These are phyloP conservation scores for Paramuricea clavata DNA, from an alignment of 92 coral and sea anemone species.

Conservation along the genomic window DNA sequence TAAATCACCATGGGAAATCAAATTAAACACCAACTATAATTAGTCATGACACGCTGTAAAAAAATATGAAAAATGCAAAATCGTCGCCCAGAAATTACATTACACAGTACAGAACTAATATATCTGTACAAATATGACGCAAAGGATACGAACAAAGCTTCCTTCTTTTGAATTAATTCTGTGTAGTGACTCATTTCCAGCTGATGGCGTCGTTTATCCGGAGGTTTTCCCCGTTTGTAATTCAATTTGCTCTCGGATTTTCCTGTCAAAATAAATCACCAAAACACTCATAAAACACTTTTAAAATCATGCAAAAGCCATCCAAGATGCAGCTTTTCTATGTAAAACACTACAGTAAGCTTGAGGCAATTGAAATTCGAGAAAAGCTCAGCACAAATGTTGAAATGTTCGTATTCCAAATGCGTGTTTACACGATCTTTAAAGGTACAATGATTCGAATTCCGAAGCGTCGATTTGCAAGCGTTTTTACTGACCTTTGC, in stretches of 20 bases:
- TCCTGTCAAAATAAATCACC: neutral
- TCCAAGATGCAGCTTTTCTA: neutral
- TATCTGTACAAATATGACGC: neutral
- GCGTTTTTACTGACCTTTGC: neutral
- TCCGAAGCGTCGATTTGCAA: neutral
- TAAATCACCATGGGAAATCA: neutral
- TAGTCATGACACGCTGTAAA: neutral
- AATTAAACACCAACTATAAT: neutral
- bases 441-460: neutral
- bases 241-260: neutral
- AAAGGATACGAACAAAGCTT: slow-evolving; percentile 83
- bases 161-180: slow-evolving; percentile 72
- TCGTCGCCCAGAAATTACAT: too few relatives aligned
- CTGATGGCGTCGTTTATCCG: slow-evolving; percentile 72
- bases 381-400: neutral
- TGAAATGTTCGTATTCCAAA: too few relatives aligned
- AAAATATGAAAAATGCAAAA: neutral
- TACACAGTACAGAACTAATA: neutral
- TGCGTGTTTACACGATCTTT: neutral
- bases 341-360: neutral
- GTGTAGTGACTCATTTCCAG: slow-evolving; percentile 69
- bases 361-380: neutral
- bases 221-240: slow-evolving; percentile 42
- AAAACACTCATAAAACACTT: neutral
- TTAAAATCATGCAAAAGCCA: neutral